These are phyloP conservation scores for Andrena bucephala DNA, from an alignment of 2,888 invertebrate species.

Conservation along the genomic window DNA sequence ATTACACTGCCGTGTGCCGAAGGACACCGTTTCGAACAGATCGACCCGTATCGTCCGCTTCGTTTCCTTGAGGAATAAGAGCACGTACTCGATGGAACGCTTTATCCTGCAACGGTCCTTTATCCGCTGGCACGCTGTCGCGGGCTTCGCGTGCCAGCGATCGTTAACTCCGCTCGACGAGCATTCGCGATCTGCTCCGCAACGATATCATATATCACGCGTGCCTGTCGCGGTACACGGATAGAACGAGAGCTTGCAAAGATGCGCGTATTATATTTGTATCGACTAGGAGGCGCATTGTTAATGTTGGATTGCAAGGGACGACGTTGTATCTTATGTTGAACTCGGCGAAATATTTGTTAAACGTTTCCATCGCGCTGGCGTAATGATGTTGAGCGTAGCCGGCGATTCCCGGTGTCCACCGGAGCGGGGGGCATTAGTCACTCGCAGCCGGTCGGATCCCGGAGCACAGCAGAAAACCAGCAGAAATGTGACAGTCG, in stretches of 20 bases:
- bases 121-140: slow-evolving; percentile 38
- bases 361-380: slow-evolving; percentile 19
- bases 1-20: slow-evolving; percentile 73
- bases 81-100: slow-evolving; percentile 10
- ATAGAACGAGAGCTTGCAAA: not conserved
- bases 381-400: slow-evolving; percentile 20
- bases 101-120: slow-evolving; percentile 26
- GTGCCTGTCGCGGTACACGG: not conserved
- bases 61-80: slow-evolving; percentile 6
- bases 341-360: slow-evolving; percentile 24
- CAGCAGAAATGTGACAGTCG: not conserved
- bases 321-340: slow-evolving; percentile 30
- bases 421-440: not conserved
- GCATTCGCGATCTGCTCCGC: slow-evolving; percentile 10
- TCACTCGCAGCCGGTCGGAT: not conserved
- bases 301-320: slow-evolving; percentile 35
- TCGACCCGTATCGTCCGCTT: slow-evolving; percentile 46
- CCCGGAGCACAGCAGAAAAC: not conserved
- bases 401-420: not conserved
- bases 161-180: slow-evolving; percentile 32
- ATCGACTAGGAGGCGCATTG: slow-evolving; percentile 24
- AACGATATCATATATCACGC: not conserved
- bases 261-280: slow-evolving; percentile 12
- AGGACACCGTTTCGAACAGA: slow-evolving; percentile 68
- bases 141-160: slow-evolving; percentile 42